A percentile compares a stretch with the other conserved stretches of the same genome.
These are phyloP conservation scores for Heterotis niloticus DNA, from an alignment of 2,113 vertebrate genomes.

Conservation along the genomic window DNA sequence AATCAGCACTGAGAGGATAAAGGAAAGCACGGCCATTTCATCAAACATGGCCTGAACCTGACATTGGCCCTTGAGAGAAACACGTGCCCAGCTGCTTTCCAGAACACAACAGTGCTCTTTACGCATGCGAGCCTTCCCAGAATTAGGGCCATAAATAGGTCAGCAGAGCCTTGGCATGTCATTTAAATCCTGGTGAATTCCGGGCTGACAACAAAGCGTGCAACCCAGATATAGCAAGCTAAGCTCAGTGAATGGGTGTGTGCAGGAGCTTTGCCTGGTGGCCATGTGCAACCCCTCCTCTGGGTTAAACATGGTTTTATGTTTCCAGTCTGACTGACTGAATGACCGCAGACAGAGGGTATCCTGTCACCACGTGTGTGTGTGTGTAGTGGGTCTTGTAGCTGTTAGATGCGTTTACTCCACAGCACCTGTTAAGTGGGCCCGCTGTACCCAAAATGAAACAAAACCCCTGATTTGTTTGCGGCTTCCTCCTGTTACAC, in stretches of 20 bases:
- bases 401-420: too few species aligned
- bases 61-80: conserved; percentile 8
- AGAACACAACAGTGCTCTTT: not conserved
- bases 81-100: not conserved
- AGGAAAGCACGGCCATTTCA: not conserved
- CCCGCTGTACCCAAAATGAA: too few species aligned
- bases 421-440: too few species aligned
- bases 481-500: not conserved
- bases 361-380: not conserved
- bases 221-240: not conserved
- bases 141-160: conserved; percentile 8
- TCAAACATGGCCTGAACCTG: not conserved
- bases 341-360: not conserved
- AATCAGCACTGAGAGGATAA: not conserved
- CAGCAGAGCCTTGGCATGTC: not conserved
- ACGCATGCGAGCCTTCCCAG: not conserved
- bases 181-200: conserved; percentile 9
- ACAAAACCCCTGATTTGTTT: not conserved
- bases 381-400: too few species aligned
- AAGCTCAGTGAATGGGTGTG: not conserved
- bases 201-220: not conserved
- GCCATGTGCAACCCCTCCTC: not conserved
- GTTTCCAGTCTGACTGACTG: not conserved
- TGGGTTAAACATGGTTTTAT: not conserved
- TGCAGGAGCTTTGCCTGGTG: not conserved